These are phyloP conservation scores for Conchocele bisecta DNA, from an alignment of 2,888 invertebrate species.

Conservation along the genomic window DNA sequence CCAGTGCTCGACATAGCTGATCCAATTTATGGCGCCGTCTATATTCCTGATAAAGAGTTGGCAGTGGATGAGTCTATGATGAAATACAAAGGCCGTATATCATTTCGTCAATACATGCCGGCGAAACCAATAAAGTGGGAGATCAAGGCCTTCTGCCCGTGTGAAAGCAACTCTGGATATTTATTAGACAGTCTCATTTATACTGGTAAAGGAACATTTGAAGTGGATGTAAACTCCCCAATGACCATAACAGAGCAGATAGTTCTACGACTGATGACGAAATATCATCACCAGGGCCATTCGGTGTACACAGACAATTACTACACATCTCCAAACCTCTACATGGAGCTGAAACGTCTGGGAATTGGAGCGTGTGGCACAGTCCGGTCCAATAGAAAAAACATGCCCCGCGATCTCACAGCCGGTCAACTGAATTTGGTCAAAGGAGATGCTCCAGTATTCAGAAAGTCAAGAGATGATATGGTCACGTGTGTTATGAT, in stretches of 20 bases:
- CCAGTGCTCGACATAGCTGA: slow-evolving; percentile 18
- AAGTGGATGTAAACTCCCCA: not conserved
- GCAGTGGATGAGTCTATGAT: too few species aligned
- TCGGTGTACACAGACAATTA: slow-evolving; percentile 25
- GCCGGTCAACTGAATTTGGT: slow-evolving; percentile 11
- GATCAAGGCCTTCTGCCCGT: too few species aligned
- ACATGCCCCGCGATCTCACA: slow-evolving; percentile 14
- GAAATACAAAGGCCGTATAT: too few species aligned
- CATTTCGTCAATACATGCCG: too few species aligned
- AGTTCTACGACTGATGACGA: too few species aligned
- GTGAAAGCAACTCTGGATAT: slow-evolving; percentile 22
- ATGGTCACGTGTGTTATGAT: slow-evolving; percentile 25
- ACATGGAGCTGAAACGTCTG: slow-evolving; percentile 11
- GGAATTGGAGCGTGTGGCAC: slow-evolving; percentile 36
- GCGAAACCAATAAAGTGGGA: too few species aligned
- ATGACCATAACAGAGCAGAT: slow-evolving; percentile 5
- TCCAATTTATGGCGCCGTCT: not conserved
- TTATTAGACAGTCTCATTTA: slow-evolving; percentile 4
- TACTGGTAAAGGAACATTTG: slow-evolving; percentile 18
- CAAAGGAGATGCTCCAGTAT: slow-evolving; percentile 24
- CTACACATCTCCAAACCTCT: slow-evolving; percentile 19
- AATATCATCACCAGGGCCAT: too few species aligned
- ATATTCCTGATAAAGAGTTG: slow-evolving; percentile 16
- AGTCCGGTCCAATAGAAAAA: slow-evolving; percentile 25
- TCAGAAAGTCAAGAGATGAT: slow-evolving; percentile 8